Conservation (phyloP, 2,888 invertebrate genomes). For the Oscheius onirici region DNA sequence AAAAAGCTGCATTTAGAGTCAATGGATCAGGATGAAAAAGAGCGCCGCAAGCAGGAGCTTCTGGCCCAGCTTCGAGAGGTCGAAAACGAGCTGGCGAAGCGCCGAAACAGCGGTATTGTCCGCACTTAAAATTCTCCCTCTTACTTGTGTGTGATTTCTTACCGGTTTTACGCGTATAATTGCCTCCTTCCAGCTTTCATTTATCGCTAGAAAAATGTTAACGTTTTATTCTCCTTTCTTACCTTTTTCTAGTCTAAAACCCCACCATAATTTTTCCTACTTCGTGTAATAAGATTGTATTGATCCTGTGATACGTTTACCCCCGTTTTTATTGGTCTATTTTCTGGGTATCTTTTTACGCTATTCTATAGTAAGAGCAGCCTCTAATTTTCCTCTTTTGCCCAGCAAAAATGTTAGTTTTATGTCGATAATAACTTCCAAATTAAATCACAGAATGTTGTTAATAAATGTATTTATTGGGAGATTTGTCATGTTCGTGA, state of each 20-base stretch:
- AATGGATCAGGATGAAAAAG: background rate
- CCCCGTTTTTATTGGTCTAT: no score
- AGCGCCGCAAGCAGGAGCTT: background rate
- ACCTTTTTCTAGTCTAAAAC: background rate
- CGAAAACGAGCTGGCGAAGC: constrained; percentile 21
- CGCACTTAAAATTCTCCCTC: background rate
- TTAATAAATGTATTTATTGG: constrained; percentile 7
- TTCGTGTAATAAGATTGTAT: background rate
- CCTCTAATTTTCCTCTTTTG: no score
- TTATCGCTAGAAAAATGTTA: background rate
- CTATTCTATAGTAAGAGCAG: no score
- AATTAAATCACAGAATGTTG: no score
- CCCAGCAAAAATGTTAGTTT: no score
- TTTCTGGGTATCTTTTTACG: no score
- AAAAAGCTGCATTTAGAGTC: background rate
- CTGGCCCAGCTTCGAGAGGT: constrained; percentile 21
- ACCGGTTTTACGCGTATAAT: constrained; percentile 11
- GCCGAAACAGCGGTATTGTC: constrained; percentile 4
- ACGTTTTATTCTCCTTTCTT: background rate
- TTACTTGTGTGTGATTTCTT: background rate
- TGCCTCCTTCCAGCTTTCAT: background rate
- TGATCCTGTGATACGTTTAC: no score
- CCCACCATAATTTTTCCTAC: background rate
- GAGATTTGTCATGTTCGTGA: background rate
- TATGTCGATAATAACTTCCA: no score